These are phyloP conservation scores for Carcina quercana DNA, from an alignment of 2,888 invertebrate genomes.

Conservation along the genomic window DNA sequence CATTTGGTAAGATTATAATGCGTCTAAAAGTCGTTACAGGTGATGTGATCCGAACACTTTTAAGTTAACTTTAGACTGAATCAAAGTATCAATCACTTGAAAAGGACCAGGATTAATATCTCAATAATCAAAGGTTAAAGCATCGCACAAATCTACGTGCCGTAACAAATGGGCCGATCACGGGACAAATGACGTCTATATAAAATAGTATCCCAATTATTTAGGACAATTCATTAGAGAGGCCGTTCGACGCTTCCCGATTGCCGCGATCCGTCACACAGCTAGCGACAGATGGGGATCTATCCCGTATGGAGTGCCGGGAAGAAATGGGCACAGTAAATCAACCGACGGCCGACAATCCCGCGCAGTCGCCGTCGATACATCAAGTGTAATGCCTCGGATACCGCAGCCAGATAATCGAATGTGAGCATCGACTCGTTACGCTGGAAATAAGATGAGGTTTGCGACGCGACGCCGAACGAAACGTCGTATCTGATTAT, in stretches of 20 bases:
- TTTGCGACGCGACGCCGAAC: constrained; percentile 37
- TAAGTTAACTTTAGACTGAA: too few relatives aligned
- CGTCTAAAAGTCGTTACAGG: too few relatives aligned
- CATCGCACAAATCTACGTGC: constrained; percentile 63
- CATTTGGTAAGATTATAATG: too few relatives aligned
- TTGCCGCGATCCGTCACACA: constrained; percentile 63
- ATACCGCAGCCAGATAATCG: constrained; percentile 73
- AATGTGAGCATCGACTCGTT: constrained; percentile 73
- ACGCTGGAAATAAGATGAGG: constrained; percentile 71
- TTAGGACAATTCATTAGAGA: constrained; percentile 72
- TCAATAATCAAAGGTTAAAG: constrained; percentile 51
- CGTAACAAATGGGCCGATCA: constrained; percentile 66
- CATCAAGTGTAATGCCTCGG: constrained; percentile 73
- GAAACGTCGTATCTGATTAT: constrained; percentile 38
- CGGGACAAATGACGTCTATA: constrained; percentile 65
- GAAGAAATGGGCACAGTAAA: constrained; percentile 68
- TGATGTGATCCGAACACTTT: too few relatives aligned
- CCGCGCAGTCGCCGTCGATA: constrained; percentile 68
- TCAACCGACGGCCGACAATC: constrained; percentile 68
- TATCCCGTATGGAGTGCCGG: constrained; percentile 65
- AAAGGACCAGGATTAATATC: constrained; percentile 32
- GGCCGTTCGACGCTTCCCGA: constrained; percentile 56
- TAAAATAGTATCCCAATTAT: constrained; percentile 73
- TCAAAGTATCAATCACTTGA: too few relatives aligned
- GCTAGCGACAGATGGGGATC: constrained; percentile 61